These are phyloP conservation scores for zebrafish (Danio rerio) DNA, from an alignment of 2,113 vertebrate genomes.

Conservation along the genomic window DNA sequence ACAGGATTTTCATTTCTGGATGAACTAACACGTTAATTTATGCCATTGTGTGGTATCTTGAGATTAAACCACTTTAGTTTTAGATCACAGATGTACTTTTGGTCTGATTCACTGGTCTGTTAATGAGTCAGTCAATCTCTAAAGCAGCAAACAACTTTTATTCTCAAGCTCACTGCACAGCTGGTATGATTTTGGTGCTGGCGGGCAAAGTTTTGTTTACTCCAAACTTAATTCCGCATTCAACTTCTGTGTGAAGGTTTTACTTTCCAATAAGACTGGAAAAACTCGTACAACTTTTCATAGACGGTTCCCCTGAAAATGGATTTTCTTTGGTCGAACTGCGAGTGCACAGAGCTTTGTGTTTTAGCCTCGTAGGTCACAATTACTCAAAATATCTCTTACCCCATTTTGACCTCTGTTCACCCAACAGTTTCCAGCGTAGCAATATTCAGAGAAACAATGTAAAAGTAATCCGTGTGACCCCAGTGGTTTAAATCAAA, in stretches of 20 bases:
- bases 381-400: no score
- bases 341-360: no score
- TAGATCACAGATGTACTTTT: neutral
- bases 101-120: neutral
- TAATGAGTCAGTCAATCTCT: slow-evolving; percentile 11
- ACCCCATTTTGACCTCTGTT: no score
- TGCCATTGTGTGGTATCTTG: neutral
- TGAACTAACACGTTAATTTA: neutral
- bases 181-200: neutral
- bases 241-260: neutral
- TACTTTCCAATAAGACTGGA: neutral
- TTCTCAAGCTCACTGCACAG: neutral
- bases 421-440: no score
- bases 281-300: neutral
- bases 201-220: neutral
- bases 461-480: no score
- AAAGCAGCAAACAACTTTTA: neutral
- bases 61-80: neutral
- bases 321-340: no score
- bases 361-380: no score
- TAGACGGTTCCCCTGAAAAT: no score
- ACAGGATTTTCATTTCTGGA: no score
- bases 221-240: neutral
- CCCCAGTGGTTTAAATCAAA: no score
- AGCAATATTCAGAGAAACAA: no score